Evolutionary conservation across 2,797 vertebrate species (phyloP), one percentile per base, ranked within the genome.

Genomic region (Enteromius treurensis): DNA sequence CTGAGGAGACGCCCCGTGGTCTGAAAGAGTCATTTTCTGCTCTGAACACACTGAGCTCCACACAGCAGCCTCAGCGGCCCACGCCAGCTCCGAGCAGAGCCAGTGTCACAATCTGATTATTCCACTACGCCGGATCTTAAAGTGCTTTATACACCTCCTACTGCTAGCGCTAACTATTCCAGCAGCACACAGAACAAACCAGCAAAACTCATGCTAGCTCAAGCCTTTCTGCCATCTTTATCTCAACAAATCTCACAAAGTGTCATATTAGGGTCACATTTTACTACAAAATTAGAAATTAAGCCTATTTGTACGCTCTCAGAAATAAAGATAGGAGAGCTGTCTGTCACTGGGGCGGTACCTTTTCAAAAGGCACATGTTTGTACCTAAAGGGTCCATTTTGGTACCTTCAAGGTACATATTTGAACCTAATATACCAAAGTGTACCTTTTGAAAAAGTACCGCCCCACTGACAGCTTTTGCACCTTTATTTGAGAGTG

Each of bases 1-100:
- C 78, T 84, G 68, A 79, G 53, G 60, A 84, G 74, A 65, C 65
- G 15, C 69, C 75, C 58, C 58, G 79, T 60, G 53, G 73, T 40
- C 64, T 77, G 26, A 10, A 55, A 45, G 67, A 42, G 65, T 78
- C 60, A 83, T 68, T 77, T 45, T 29, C 49, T 55, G 74, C 74
- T 53, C 45, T 78, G 29, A 60, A 53, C 76, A 77, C 14, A 55
- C 67, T 34, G 34, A 4, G 32, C 65, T 37, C 74, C 53, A 37
- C 2, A 9, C 55, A 23, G 53, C 53, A 13, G 55, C 55, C 55
- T 1, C 55, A 60, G 58, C 23, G 58, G 23, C 23, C 23, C n/a
- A 62, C 23, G 23, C 37, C 34, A 53, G 7, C 19, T 42, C 40
- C 60, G 14, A 45, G 26, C 5, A 64, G 47, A 37, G 40, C 15